Evolutionary conservation across 2,797 vertebrate genomes (phyloP), one percentile per base, ranked within the genome.

Genomic region (Echiichthys vipera): DNA sequence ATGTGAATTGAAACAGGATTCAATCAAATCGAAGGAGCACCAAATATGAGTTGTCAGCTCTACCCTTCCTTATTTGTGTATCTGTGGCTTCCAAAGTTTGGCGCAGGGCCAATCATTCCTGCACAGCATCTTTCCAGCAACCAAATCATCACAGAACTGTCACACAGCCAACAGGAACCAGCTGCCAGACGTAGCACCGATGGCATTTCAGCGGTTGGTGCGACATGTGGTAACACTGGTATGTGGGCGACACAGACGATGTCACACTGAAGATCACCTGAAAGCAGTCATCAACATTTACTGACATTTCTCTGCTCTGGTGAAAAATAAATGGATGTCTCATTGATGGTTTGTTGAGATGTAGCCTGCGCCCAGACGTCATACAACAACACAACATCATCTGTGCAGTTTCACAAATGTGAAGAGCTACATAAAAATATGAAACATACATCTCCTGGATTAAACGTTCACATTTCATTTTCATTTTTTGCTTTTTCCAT

Each of bases 151-250:
- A 32, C 24, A 53, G 54, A 74, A 27, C 50, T 66, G 74, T 81
- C 71, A 84, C 59, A 36, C 29, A 57, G 71, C 84, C 73, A 82
- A 76, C 54, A 45, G 53, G 34, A 79, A 75, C 32, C 75, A 67
- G 75, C 70, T 79, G 78, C 61, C 71, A 71, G 70, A 61, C 61
- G 25, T 2, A 73, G 47, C 77, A 10, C 25, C 1, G 10, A 47
- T 63, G 61, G 72, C 65, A 34, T 71, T 64, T 73, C 49, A 74
- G 56, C n/a, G 17, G 50, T 56, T 34, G 74, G 42, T 42, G 62
- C 15, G 64, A 74, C 61, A 51, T 68, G 78, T 54, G 76, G 78
- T 27, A 47, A 39, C 25, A 46, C 15, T 12, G 5, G 65, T 27
- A 56, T 72, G 71, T 58, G 58, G 78, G 57, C 13, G 13, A 78